These are phyloP conservation scores for Epicampocera succincta DNA, from an alignment of 2,888 invertebrate species.

Conservation along the genomic window DNA sequence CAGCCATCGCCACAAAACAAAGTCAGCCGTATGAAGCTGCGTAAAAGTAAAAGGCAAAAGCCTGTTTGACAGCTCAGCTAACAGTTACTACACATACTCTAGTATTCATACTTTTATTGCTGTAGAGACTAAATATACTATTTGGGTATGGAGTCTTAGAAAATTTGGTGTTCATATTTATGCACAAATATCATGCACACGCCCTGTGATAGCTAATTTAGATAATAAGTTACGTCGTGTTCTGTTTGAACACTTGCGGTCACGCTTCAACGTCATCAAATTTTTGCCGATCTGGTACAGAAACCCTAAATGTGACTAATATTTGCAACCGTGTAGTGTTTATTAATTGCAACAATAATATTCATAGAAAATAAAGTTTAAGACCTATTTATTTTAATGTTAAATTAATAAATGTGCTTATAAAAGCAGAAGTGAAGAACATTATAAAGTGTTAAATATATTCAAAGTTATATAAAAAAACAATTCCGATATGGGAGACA, in stretches of 20 bases:
- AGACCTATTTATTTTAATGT: slow-evolving; percentile 15
- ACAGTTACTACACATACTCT: too few relatives aligned
- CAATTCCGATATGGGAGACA: slow-evolving; percentile 88
- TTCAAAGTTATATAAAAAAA: slow-evolving; percentile 73
- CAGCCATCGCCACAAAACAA: too few relatives aligned
- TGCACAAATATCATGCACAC: too few relatives aligned
- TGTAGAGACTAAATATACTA: too few relatives aligned
- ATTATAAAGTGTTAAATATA: slow-evolving; percentile 67
- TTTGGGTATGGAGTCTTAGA: too few relatives aligned
- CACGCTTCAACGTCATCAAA: slow-evolving; percentile 2
- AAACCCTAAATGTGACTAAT: slow-evolving; percentile 1
- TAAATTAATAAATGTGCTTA: slow-evolving; percentile 16
- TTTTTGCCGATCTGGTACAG: not conserved
- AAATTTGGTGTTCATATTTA: too few relatives aligned
- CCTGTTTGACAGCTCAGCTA: too few relatives aligned
- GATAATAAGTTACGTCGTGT: too few relatives aligned
- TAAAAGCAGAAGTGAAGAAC: slow-evolving; percentile 51
- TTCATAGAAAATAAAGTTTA: not conserved
- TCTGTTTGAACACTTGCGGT: not conserved
- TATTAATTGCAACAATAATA: slow-evolving; percentile 38
- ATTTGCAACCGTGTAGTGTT: slow-evolving; percentile 27
- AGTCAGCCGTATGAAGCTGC: too few relatives aligned
- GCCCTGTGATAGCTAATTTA: too few relatives aligned
- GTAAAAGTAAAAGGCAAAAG: too few relatives aligned
- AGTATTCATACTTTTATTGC: too few relatives aligned